Percentiles rank a stretch among this genome's conserved stretches.
Conservation (phyloP, 2,797 vertebrate species). For the Octomys mimax region DNA sequence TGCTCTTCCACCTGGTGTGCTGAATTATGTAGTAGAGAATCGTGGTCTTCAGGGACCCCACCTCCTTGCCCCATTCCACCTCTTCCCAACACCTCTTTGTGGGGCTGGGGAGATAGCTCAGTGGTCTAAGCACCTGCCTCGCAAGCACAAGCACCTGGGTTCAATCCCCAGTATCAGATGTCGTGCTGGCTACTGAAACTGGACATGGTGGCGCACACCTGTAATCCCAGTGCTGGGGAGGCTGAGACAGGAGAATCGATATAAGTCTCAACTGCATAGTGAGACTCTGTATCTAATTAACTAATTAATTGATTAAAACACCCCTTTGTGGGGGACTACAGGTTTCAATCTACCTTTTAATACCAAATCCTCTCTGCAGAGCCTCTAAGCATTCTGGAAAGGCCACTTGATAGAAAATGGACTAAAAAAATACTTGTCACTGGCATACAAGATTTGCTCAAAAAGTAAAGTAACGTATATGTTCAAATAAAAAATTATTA, state of each 20-base stretch:
- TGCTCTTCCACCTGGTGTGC: accelerated
- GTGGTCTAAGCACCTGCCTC: no score
- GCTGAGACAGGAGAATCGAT: no score
- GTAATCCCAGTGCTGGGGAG: no score
- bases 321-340: no score
- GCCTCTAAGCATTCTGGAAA: not conserved
- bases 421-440: not conserved
- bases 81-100: accelerated
- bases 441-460: not conserved
- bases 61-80: not conserved
- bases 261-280: no score
- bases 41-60: not conserved
- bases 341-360: not conserved
- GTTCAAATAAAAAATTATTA: not conserved
- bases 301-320: no score
- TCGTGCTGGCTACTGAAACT: no score
- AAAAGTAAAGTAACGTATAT: not conserved
- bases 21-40: accelerated
- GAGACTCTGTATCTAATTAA: no score
- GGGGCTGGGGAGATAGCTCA: no score
- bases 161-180: no score
- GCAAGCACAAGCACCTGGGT: no score
- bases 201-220: no score
- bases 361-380: not conserved
- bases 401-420: not conserved